Conservation (phyloP, 2,113 vertebrate genomes). For the Dromaius novaehollandiae region DNA sequence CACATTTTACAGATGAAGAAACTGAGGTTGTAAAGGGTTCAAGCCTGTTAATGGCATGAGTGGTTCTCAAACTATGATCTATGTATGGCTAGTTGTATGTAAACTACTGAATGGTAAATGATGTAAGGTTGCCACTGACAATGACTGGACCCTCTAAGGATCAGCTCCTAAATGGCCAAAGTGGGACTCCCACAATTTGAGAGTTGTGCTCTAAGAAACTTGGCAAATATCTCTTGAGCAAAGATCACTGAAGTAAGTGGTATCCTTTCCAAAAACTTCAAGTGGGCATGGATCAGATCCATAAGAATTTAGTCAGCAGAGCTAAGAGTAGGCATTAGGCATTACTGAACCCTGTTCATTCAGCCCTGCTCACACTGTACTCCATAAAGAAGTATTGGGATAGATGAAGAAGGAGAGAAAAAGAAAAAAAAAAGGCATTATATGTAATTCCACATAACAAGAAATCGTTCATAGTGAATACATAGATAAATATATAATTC, state of each 20-base stretch:
- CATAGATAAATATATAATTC: neutral
- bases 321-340: neutral
- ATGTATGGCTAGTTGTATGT: neutral
- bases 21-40: neutral
- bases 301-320: neutral
- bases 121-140: neutral
- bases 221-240: neutral
- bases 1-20: neutral
- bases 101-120: neutral
- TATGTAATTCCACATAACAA: neutral
- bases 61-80: neutral
- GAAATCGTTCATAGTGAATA: neutral
- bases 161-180: neutral
- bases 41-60: neutral
- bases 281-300: neutral
- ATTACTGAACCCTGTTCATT: neutral
- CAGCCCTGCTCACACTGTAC: neutral
- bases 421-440: neutral
- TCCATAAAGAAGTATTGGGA: neutral
- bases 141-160: neutral
- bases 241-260: neutral
- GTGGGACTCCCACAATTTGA: neutral
- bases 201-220: neutral
- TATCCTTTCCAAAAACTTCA: neutral
- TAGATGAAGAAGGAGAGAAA: neutral